Base-by-base conservation (phyloP, 2,797 vertebrate genomes). In the Gymnocypris eckloni region DNA sequence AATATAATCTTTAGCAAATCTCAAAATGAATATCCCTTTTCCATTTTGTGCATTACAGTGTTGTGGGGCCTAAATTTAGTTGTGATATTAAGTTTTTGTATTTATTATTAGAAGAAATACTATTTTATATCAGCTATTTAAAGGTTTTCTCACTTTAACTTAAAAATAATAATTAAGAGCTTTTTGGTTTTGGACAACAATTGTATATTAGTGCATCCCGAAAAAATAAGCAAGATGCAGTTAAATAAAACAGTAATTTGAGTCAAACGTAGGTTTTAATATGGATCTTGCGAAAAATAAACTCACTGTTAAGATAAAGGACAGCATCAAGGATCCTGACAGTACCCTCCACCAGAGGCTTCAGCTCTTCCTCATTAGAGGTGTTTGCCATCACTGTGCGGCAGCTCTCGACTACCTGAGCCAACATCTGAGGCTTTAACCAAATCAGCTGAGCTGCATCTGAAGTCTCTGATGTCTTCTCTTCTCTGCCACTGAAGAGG, bases 251-350 rank as follows among this genome's bases (percentile, higher is more conserved):
- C 20, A 4, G 7, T 33, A 8, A 25, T 64, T 28, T 41, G 15
- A 79, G 7, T 18, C 9, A 48, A 33, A 67, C 22, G 6, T 15
- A 69, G 25, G 61, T 61, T 28, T 64, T 28, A 64, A 2, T 15
- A 64, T 25, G 12, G 9, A 66, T 4, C 1, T 16, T 43, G 52
- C 6, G 20, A 56, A 20, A 12, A 20, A 22, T 2, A 33, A 43
- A 43, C 92, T 94, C 92, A 99, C 98, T 94, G 89, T 94, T 97
- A 82, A 97, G 91, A 92, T 97, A 98, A 71, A 99, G 91, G 72
- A 97, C 87, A 85, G 97, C 96, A 92, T 99, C 98, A 79, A 95
- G 93, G 88, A 98, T 94, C 89, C 93, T 93, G 70, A 98, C 82
- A 22, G 95, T 92, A 71, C 93, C 94, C 88, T 94, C 93, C 90